Conservation (phyloP, 2,113 vertebrate species). For the Psilopsiagon aurifrons region DNA sequence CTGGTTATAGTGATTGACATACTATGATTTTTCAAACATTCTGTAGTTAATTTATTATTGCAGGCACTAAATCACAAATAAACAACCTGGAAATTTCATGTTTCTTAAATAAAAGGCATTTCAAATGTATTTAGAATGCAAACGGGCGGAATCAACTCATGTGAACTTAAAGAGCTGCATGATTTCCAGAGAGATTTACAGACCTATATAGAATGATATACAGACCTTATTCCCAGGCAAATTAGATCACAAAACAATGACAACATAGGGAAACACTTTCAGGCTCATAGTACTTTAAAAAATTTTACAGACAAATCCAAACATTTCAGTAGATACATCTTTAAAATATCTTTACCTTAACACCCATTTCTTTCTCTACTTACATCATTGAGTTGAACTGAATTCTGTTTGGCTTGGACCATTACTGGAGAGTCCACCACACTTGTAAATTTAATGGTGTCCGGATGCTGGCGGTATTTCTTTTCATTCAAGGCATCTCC, state of each 20-base stretch:
- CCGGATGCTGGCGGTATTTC: slow-evolving; percentile 78
- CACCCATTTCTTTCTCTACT: slow-evolving; percentile 14
- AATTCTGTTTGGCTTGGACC: slow-evolving; percentile 89
- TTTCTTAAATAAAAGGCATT: background rate
- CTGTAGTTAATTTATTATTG: background rate
- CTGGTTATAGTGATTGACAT: background rate
- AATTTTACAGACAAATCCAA: background rate
- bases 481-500: slow-evolving; percentile 75
- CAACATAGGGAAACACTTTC: background rate
- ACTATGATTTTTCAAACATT: background rate
- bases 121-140: background rate
- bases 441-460: slow-evolving; percentile 78
- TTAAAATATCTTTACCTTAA: background rate
- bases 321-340: background rate
- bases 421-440: slow-evolving; percentile 84
- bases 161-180: background rate
- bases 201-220: background rate
- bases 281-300: background rate
- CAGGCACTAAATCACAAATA: background rate
- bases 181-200: background rate
- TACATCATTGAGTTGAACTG: slow-evolving; percentile 86
- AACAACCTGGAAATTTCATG: background rate
- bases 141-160: background rate
- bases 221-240: background rate
- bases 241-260: background rate